Evolutionary conservation across 2,113 vertebrate species (phyloP).

Genomic region (Microcebus jonahi): DNA sequence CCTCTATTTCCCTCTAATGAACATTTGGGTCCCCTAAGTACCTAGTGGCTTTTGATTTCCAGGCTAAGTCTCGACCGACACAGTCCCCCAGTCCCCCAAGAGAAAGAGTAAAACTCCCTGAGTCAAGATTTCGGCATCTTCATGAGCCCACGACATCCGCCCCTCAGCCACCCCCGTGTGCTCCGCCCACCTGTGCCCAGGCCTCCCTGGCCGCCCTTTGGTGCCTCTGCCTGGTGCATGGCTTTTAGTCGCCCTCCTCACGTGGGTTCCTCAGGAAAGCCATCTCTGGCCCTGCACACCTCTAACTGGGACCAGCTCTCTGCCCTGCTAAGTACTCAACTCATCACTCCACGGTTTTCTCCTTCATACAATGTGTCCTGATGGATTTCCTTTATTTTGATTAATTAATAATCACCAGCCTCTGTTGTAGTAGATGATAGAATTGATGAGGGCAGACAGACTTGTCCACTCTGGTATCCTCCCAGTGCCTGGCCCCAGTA

Average conservation of each 20-base stretch:
- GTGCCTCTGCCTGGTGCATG: not conserved
- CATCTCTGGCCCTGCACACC: not conserved
- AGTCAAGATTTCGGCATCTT: not conserved
- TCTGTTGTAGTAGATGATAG: not conserved
- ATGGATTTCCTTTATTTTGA: not conserved
- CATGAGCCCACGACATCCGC: too few relatives aligned
- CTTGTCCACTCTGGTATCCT: not conserved
- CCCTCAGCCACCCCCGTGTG: fast-evolving
- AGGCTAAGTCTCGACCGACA: not conserved
- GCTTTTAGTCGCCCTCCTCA: not conserved
- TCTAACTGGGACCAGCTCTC: not conserved
- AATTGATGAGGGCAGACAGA: not conserved
- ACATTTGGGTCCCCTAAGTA: not conserved
- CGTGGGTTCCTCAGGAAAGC: not conserved
- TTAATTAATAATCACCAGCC: not conserved
- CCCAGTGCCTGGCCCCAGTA: not conserved
- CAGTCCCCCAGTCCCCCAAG: fast-evolving
- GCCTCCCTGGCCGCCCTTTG: too few relatives aligned
- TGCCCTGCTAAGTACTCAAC: not conserved
- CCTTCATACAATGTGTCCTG: not conserved
- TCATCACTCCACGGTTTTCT: not conserved
- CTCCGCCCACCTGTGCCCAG: not conserved
- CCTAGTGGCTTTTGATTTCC: not conserved
- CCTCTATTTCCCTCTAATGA: not conserved
- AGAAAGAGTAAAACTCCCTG: not conserved